Evolutionary conservation across 2,888 invertebrate genomes (phyloP), one percentile per base, ranked within the genome.

Genomic region (Drosophila colorata): DNA sequence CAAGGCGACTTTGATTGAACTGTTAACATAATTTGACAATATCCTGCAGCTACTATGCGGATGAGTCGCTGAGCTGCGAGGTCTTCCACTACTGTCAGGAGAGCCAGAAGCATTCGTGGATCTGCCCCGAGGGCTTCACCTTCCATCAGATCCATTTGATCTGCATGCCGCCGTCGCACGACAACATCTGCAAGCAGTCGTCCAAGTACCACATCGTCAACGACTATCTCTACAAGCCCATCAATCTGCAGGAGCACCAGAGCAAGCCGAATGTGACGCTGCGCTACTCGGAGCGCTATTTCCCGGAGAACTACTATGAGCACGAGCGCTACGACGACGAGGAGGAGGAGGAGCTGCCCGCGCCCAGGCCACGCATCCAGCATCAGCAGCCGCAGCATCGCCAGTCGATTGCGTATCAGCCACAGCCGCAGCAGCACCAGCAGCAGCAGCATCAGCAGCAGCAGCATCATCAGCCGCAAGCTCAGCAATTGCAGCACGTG

Each of bases 61-160:
- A 98, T 89, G 96, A 97, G 87, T 96, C 96, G 44, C 94, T 98
- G 23, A 95, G 95, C 86, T 98, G 98, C 90, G 97, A 98, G 92
- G 97, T 98, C 38, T 98, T 98, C 94, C 98, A 98, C 91, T 98
- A 98, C 92, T 98, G 98, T 90, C 97, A 97, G 90, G 97, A 97
- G 81, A 96, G 95, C 82, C 96, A 96, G 38, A 96, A 95, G 88
- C 97, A 98, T 92, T 97, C 97, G 2, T 98, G 98, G 97, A 95
- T 98, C 86, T 98, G 98, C 87, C 98, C 98, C 0, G 97, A 97
- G 86, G 97, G 97, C 58, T 97, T 98, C 53, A 92, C 90, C 11
- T 92, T 92, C 84, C 92, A 93, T 55, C 93, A 97, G 95, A 97
- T 98, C 13, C 98, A 98, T 90, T 93, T 98, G 71, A 98, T 98